phyloP scores from a whole-genome alignment of 2,113 vertebrate species.

The Felis chaus region DNA sequence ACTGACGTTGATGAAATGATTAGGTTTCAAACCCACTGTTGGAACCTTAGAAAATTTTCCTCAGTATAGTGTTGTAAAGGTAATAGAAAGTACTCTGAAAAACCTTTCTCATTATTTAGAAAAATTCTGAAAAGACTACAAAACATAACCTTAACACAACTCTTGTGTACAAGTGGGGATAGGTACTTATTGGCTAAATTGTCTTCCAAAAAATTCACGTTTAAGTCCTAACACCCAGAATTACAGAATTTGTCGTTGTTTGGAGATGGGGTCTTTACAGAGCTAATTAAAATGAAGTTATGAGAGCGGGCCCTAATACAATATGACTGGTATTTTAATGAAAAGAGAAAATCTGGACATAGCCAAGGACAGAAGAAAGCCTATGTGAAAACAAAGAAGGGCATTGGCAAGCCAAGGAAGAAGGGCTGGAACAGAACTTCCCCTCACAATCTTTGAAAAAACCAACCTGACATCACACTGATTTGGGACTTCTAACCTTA shows the following conservation, averaged over 20 bases:
- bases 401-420: not conserved
- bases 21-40: not conserved
- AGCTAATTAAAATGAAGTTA: not conserved
- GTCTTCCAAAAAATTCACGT: not conserved
- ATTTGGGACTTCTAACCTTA: not conserved
- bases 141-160: not conserved
- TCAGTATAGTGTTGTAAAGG: not conserved
- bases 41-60: not conserved
- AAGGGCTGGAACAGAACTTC: not conserved
- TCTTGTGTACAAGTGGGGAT: not conserved
- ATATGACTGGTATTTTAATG: not conserved
- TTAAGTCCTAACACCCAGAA: not conserved
- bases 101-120: not conserved
- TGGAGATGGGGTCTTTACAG: not conserved
- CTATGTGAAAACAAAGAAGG: not conserved
- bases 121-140: not conserved
- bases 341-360: not conserved
- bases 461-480: not conserved
- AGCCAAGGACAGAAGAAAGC: not conserved
- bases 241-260: not conserved
- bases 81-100: constrained; percentile 18
- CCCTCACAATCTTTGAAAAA: not conserved
- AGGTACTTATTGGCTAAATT: not conserved
- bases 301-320: not conserved
- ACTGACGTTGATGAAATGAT: not conserved